Percentiles rank a stretch among this genome's conserved stretches.
phyloP scores from a whole-genome alignment of 2,797 vertebrate genomes.

The Poeciliopsis gracilis region DNA sequence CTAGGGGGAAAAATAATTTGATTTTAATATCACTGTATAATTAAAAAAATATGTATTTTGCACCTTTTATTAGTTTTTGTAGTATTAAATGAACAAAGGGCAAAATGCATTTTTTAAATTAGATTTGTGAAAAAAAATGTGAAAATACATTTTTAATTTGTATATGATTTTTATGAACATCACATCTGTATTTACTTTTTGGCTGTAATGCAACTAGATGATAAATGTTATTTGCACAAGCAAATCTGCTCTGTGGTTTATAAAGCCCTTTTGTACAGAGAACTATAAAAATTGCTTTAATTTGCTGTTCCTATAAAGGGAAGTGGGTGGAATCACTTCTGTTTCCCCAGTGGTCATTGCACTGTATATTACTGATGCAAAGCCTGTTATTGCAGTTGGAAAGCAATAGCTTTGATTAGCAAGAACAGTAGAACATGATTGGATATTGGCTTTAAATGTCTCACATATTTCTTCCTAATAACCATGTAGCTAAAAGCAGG shows the following conservation, averaged over 20 bases:
- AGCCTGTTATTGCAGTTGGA: constrained; percentile 41
- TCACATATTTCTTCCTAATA: constrained; percentile 32
- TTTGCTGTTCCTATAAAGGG: constrained; percentile 47
- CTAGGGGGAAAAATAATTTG: not conserved
- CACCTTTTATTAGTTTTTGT: not conserved
- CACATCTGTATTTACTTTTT: not conserved
- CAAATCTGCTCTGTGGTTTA: not conserved
- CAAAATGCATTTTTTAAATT: not conserved
- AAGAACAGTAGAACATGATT: constrained; percentile 26
- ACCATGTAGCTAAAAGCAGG: constrained; percentile 28
- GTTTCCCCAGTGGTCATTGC: constrained; percentile 45
- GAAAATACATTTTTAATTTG: not conserved
- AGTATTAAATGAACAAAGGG: not conserved
- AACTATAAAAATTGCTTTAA: constrained; percentile 34
- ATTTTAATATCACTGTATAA: not conserved
- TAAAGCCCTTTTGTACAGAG: not conserved
- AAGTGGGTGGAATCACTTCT: constrained; percentile 54
- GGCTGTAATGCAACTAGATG: not conserved
- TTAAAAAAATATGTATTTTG: not conserved
- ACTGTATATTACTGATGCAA: constrained; percentile 40
- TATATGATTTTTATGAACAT: not conserved
- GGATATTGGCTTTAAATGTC: constrained; percentile 40
- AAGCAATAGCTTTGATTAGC: constrained; percentile 53
- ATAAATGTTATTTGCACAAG: not conserved
- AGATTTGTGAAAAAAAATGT: not conserved